Evolutionary conservation across 2,113 vertebrate genomes (phyloP), one percentile per base, ranked within the genome.

Genomic region (Brienomyrus brachyistius): DNA sequence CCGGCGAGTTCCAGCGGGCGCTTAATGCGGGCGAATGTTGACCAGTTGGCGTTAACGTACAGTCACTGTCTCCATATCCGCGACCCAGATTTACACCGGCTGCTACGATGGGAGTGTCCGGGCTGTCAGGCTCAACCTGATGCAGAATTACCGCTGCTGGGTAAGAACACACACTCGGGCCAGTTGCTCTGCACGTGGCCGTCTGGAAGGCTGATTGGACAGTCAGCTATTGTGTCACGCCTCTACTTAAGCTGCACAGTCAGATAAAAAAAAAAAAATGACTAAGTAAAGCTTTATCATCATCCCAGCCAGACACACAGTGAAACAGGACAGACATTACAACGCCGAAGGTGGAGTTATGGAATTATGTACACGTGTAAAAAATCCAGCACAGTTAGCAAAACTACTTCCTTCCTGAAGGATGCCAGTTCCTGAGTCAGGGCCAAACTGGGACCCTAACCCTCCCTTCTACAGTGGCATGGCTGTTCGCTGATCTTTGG

Each of bases 71-170:
- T 43, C 15, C 13, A 43, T 88, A 19, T 62, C 35, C 15, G 4
- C 19, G 91, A 5, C 94, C 82, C 91, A 99, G 98, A 99, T 99
- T 94, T 99, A 99, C 92, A 99, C 98, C 0, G 98, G 98, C 15
- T 99, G 98, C 90, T 99, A 99, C 2, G 96, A 99, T 90, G 98
- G 98, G 92, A 98, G 96, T 74, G 95, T 99, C 86, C 97, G 97
- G 92, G 98, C 98, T 43, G 96, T 98, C 92, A 96, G 95, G 86
- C 95, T 99, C 86, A 99, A 99, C 93, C 96, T 99, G 93, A 97
- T 98, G 95, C 97, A 98, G 93, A 99, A 97, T 94, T 96, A 96
- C 93, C 97, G 96, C 92, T 99, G 98, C 93, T 96, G 96, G 98
- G 98, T 99, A 96, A 97, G 90, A 23, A 15, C 54, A 4, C 23